These are phyloP conservation scores for Centrocercus urophasianus DNA, from an alignment of 2,113 vertebrate genomes.

Conservation along the genomic window DNA sequence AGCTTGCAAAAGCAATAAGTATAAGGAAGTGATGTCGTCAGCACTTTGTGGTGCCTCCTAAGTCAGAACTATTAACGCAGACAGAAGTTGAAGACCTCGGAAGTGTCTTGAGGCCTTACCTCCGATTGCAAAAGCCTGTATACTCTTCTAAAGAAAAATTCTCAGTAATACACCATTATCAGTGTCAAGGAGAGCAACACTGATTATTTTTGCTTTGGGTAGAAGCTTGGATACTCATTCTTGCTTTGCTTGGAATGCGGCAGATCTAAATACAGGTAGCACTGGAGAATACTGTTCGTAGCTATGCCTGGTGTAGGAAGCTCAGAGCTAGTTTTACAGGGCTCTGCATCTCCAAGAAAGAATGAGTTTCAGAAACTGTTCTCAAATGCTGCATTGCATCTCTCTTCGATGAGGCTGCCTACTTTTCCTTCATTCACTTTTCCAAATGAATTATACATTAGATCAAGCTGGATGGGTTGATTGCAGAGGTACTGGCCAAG, in stretches of 20 bases:
- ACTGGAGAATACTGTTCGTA: background rate
- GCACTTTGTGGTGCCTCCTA: background rate
- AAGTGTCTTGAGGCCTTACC: conserved; percentile 2
- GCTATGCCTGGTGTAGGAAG: background rate
- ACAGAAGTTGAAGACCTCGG: background rate
- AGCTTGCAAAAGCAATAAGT: conserved; percentile 64
- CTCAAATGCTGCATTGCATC: conserved; percentile 29
- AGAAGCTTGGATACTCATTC: background rate
- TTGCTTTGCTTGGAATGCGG: conserved; percentile 1
- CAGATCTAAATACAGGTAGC: conserved; percentile 8
- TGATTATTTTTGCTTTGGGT: background rate
- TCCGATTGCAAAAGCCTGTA: background rate
- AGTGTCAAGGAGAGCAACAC: background rate
- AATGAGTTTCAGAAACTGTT: background rate
- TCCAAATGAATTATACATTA: conserved; percentile 7
- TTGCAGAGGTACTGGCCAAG: conserved; percentile 20
- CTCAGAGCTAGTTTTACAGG: background rate
- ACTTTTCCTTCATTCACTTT: conserved; percentile 15
- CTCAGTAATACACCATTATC: background rate
- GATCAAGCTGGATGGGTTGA: background rate
- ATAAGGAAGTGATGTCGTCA: background rate
- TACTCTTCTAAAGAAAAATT: background rate
- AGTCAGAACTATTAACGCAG: background rate
- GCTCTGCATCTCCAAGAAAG: background rate
- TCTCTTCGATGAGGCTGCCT: background rate